Conservation (phyloP, 2,888 invertebrate genomes). For the Emmelina monodactyla region DNA sequence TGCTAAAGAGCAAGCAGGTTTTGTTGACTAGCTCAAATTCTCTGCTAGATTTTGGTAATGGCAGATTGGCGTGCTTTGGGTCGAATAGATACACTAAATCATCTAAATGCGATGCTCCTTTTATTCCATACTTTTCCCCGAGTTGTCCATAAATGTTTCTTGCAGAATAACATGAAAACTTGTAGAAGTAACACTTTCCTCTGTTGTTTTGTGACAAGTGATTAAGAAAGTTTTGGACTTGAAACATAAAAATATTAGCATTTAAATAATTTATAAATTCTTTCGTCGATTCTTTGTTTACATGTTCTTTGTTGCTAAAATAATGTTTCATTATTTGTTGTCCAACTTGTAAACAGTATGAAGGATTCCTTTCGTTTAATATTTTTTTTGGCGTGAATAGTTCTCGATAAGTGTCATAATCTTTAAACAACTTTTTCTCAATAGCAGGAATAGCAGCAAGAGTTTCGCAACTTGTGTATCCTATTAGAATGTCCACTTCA, state of each 20-base stretch:
- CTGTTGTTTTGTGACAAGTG: conserved; percentile 17
- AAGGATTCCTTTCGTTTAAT: conserved; percentile 17
- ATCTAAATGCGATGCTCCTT: conserved; percentile 33
- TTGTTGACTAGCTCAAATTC: conserved; percentile 29
- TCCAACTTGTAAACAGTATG: conserved; percentile 22
- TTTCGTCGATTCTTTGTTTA: conserved; percentile 19
- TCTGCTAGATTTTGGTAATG: conserved; percentile 22
- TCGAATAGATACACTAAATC: conserved; percentile 37
- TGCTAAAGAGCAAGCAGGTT: conserved; percentile 30
- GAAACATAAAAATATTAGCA: conserved; percentile 20
- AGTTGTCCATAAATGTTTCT: conserved; percentile 25
- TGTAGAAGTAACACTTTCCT: conserved; percentile 23
- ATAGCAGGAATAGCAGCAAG: conserved; percentile 16
- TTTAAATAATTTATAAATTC: conserved; percentile 22
- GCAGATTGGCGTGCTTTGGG: conserved; percentile 21
- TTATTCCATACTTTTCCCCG: conserved; percentile 24
- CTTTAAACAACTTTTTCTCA: conserved; percentile 13
- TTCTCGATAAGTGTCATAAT: conserved; percentile 24
- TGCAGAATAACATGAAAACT: conserved; percentile 28
- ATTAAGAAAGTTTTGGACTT: conserved; percentile 20
- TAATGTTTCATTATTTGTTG: conserved; percentile 27
- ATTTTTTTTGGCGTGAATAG: conserved; percentile 27
- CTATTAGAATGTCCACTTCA: conserved; percentile 71
- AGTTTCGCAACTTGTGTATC: conserved; percentile 74
- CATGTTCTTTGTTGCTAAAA: conserved; percentile 23